Evolutionary conservation across 2,797 vertebrate genomes (phyloP).

Genomic region (Yasuhikotakia modesta): DNA sequence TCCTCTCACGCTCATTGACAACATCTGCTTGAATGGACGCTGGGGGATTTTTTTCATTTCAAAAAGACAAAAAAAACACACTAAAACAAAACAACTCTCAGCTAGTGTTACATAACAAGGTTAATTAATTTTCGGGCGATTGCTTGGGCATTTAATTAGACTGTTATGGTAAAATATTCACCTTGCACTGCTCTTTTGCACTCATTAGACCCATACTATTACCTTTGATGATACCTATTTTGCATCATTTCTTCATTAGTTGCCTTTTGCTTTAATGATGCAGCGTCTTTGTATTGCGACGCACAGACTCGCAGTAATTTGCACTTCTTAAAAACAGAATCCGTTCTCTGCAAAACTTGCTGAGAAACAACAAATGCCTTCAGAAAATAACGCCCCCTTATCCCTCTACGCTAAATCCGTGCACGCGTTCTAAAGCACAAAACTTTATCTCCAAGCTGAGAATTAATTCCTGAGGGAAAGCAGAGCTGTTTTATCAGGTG

Average conservation of each 20-base stretch:
- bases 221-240: constrained; percentile 33
- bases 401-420: not conserved
- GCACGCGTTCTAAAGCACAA: not conserved
- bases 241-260: constrained; percentile 50
- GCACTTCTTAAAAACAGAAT: constrained; percentile 43
- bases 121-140: constrained; percentile 43
- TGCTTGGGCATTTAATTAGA: constrained; percentile 37
- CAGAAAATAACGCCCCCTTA: constrained; percentile 31
- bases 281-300: constrained; percentile 35
- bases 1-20: not conserved
- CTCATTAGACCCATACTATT: constrained; percentile 45
- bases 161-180: constrained; percentile 47
- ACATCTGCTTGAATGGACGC: not conserved
- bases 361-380: constrained; percentile 30
- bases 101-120: constrained; percentile 43
- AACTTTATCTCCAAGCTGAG: constrained; percentile 13
- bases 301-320: constrained; percentile 44
- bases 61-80: not conserved
- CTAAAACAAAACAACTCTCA: constrained; percentile 24
- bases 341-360: not conserved
- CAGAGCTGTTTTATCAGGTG: constrained; percentile 16
- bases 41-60: not conserved
- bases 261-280: constrained; percentile 51
- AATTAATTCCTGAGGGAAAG: constrained; percentile 16
- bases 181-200: constrained; percentile 43